These are phyloP conservation scores for Parnassius smintheus DNA, from an alignment of 2,888 invertebrate genomes.

Conservation along the genomic window DNA sequence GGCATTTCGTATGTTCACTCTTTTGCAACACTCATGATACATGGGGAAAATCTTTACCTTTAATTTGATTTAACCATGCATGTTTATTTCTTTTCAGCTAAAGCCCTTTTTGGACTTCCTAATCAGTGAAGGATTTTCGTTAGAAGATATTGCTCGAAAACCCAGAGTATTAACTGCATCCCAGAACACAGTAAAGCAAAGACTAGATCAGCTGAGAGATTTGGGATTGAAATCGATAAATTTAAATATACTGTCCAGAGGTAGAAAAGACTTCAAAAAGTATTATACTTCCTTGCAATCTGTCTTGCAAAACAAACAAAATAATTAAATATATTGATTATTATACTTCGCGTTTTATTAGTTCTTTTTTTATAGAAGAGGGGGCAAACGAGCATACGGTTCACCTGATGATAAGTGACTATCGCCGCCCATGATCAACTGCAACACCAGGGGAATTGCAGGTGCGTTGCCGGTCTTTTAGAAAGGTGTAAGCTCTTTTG, in stretches of 20 bases:
- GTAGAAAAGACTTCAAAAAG: slow-evolving; percentile 77
- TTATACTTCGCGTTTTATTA: too few relatives aligned
- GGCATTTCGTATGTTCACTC: too few relatives aligned
- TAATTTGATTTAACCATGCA: too few relatives aligned
- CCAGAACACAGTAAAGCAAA: slow-evolving; percentile 75
- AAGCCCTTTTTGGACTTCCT: slow-evolving; percentile 82
- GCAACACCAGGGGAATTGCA: too few relatives aligned
- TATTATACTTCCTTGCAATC: slow-evolving; percentile 58
- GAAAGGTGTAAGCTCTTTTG: too few relatives aligned
- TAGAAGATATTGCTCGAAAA: slow-evolving; percentile 75
- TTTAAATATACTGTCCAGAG: slow-evolving; percentile 79
- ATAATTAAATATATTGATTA: neutral
- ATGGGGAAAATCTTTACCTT: too few relatives aligned
- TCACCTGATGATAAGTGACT: too few relatives aligned
- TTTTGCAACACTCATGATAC: too few relatives aligned
- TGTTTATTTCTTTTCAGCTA: slow-evolving; percentile 56
- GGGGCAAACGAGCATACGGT: too few relatives aligned
- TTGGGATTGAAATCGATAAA: slow-evolving; percentile 70
- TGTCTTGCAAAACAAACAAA: slow-evolving; percentile 1
- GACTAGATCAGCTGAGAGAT: slow-evolving; percentile 71
- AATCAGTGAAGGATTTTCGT: slow-evolving; percentile 73
- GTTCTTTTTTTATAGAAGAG: too few relatives aligned
- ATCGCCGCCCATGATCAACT: too few relatives aligned
- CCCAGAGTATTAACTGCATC: slow-evolving; percentile 80
- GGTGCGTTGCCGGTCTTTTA: too few relatives aligned